phyloP scores from a whole-genome alignment of 1,140 invertebrate genomes.

The Drosophila willistoni region DNA sequence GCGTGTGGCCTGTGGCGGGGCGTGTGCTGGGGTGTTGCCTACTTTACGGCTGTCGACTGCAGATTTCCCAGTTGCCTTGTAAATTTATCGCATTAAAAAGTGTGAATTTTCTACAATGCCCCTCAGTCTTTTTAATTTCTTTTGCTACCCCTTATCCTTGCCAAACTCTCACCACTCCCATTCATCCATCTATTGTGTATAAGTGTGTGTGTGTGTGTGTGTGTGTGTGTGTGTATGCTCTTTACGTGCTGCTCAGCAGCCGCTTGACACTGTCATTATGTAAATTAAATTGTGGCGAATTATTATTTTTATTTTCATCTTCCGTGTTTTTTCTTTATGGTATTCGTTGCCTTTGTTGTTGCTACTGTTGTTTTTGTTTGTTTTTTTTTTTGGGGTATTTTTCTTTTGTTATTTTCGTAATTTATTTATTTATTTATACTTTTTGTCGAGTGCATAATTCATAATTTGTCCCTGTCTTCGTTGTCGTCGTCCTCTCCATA shows the following conservation, averaged over 20 bases:
- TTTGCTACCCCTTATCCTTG: conserved; percentile 14
- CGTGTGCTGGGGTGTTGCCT: conserved; percentile 36
- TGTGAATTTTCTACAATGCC: conserved; percentile 62
- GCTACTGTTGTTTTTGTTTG: conserved; percentile 8
- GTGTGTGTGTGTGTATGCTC: background rate
- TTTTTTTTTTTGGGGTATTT: conserved; percentile 10
- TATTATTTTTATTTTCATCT: conserved; percentile 70
- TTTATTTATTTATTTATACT: conserved; percentile 72
- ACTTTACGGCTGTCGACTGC: conserved; percentile 70
- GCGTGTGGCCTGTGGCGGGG: background rate
- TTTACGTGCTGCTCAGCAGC: conserved; percentile 33
- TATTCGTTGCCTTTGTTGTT: conserved; percentile 6
- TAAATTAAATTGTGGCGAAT: conserved; percentile 81
- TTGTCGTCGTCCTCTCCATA: conserved; percentile 34
- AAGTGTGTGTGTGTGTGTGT: background rate
- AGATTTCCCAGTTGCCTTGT: conserved; percentile 80
- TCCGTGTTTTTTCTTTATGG: conserved; percentile 12
- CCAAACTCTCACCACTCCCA: background rate
- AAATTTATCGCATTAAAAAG: conserved; percentile 81
- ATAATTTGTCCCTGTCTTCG: conserved; percentile 62
- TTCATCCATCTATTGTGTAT: conserved; percentile 4
- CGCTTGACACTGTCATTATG: conserved; percentile 78
- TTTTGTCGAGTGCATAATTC: conserved; percentile 70
- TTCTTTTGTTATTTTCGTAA: conserved; percentile 54
- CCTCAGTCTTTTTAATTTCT: conserved; percentile 57